A percentile compares a stretch with the other conserved stretches of the same genome.
Evolutionary conservation across 2,113 vertebrate genomes (phyloP).

Genomic region (Notarius quadriscutis): DNA sequence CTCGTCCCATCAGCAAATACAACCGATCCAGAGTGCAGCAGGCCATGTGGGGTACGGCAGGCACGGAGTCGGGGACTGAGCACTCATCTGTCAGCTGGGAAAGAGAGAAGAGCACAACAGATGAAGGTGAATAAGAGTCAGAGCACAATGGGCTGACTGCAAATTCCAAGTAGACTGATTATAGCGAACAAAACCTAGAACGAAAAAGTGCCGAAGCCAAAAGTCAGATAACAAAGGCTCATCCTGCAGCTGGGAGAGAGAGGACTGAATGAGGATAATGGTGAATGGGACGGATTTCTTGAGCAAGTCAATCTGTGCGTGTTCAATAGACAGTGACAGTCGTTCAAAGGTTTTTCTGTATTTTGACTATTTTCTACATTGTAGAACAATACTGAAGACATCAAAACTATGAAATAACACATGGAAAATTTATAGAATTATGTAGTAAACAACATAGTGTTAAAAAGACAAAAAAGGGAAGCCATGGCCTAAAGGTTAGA

Average conservation of each 20-base stretch:
- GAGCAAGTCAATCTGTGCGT: not conserved
- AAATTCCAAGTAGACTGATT: not conserved
- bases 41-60: conserved; percentile 79
- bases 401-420: too few relatives aligned
- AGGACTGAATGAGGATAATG: not conserved
- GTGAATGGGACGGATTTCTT: not conserved
- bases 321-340: not conserved
- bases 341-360: too few relatives aligned
- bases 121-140: not conserved
- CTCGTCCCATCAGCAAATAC: conserved; percentile 94
- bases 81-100: conserved; percentile 79
- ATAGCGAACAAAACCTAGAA: not conserved
- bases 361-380: too few relatives aligned
- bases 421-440: too few relatives aligned
- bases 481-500: too few relatives aligned
- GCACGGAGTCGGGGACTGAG: conserved; percentile 64
- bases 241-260: not conserved
- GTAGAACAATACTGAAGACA: too few relatives aligned
- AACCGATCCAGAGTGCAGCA: conserved; percentile 80
- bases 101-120: not conserved
- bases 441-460: too few relatives aligned
- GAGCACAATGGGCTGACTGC: not conserved
- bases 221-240: not conserved
- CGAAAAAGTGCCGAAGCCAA: not conserved
- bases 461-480: too few relatives aligned